Evolutionary conservation across 1,140 invertebrate genomes (phyloP).

Genomic region (Callitettix versicolor): DNA sequence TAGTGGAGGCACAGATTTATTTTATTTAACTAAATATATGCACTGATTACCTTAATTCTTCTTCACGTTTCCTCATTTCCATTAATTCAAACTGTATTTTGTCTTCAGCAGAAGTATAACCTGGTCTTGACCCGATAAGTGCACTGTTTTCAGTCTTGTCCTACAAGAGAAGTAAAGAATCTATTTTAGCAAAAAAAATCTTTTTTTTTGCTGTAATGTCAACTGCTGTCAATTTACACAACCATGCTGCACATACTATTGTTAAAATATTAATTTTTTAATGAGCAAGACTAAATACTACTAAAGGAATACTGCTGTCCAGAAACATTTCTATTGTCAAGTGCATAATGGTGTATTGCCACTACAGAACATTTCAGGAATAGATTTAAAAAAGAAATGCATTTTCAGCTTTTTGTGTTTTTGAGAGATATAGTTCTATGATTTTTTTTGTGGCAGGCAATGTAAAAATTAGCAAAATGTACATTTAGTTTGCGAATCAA

Average conservation of each 20-base stretch:
- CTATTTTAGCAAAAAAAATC: not conserved
- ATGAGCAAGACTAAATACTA: not conserved
- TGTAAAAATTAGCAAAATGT: too few relatives aligned
- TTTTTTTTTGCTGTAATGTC: conserved; percentile 32
- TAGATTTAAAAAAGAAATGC: too few relatives aligned
- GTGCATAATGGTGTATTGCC: too few relatives aligned
- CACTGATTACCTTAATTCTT: conserved; percentile 58
- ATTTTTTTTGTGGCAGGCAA: too few relatives aligned
- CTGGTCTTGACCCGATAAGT: conserved; percentile 40
- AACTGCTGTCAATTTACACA: not conserved
- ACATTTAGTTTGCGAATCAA: too few relatives aligned
- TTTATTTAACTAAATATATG: too few relatives aligned
- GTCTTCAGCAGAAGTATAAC: conserved; percentile 58
- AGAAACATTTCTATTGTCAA: not conserved
- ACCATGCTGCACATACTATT: not conserved
- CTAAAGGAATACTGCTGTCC: not conserved
- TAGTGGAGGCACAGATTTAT: too few relatives aligned
- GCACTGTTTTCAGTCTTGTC: conserved; percentile 5
- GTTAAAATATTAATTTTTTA: conserved; percentile 9
- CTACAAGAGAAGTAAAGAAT: conserved; percentile 5
- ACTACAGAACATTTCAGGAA: too few relatives aligned
- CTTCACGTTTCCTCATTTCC: conserved; percentile 61
- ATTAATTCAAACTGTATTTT: conserved; percentile 67
- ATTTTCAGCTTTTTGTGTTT: too few relatives aligned
- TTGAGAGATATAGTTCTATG: too few relatives aligned